Evolutionary conservation across 2,888 invertebrate genomes (phyloP).

Genomic region (Saturnia pavonia): DNA sequence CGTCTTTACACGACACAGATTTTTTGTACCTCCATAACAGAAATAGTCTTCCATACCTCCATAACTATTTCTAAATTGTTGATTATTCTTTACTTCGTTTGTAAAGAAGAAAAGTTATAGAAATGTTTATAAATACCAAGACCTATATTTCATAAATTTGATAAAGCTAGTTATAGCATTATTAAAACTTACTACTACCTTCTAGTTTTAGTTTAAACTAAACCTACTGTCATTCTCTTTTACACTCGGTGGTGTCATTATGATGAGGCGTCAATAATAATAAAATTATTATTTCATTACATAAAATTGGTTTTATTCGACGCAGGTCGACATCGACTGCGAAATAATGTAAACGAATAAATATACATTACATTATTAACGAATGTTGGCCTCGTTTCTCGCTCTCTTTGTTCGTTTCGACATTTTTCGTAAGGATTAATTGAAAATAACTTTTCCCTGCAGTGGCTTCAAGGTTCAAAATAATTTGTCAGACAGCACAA

Average conservation of each 20-base stretch:
- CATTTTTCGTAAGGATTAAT: slow-evolving; percentile 64
- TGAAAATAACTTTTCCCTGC: slow-evolving; percentile 70
- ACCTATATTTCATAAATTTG: neutral
- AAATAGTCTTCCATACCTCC: too few species aligned
- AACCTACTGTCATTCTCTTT: slow-evolving; percentile 7
- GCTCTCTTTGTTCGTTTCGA: slow-evolving; percentile 80
- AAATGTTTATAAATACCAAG: too few species aligned
- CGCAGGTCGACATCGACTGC: slow-evolving; percentile 62
- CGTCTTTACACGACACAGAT: slow-evolving; percentile 14
- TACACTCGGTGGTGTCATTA: neutral
- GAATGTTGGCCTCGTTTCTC: slow-evolving; percentile 80
- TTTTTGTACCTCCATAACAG: neutral
- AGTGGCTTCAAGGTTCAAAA: slow-evolving; percentile 71
- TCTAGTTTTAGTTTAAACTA: neutral
- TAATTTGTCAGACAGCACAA: slow-evolving; percentile 63
- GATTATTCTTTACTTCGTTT: neutral
- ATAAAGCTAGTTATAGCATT: neutral
- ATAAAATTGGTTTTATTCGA: slow-evolving; percentile 61
- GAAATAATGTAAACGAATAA: slow-evolving; percentile 78
- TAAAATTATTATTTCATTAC: slow-evolving; percentile 44
- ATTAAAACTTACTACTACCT: too few species aligned
- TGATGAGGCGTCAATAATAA: slow-evolving; percentile 31
- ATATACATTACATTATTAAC: slow-evolving; percentile 82
- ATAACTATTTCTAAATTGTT: too few species aligned
- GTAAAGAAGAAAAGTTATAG: neutral